Evolutionary conservation across 2,888 invertebrate species (phyloP).

Genomic region (Drosophila longiperda): DNA sequence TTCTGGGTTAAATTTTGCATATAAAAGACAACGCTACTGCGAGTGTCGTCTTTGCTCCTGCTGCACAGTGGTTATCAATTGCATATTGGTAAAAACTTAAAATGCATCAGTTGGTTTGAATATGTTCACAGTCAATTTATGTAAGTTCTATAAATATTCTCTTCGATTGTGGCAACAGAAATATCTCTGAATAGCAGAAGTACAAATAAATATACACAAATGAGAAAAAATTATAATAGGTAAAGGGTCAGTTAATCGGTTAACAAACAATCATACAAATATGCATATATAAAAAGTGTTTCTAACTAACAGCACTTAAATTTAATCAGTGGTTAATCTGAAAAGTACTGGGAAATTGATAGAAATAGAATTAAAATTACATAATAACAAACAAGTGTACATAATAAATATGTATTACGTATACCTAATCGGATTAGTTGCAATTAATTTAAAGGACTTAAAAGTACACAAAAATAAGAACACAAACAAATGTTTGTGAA

Average conservation of each 20-base stretch:
- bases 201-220: neutral
- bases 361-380: neutral
- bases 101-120: neutral
- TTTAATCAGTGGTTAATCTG: neutral
- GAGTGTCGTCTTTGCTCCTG: constrained; percentile 34
- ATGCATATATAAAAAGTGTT: neutral
- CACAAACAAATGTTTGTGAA: neutral
- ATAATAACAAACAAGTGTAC: neutral
- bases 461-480: neutral
- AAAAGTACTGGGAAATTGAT: neutral
- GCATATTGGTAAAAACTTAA: neutral
- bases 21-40: constrained; percentile 59
- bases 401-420: neutral
- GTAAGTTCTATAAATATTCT: neutral
- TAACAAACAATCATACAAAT: neutral
- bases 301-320: neutral
- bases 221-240: too few relatives aligned
- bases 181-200: neutral
- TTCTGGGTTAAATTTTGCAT: constrained; percentile 80
- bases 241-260: neutral
- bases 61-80: constrained; percentile 60
- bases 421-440: neutral
- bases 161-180: neutral
- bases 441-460: neutral
- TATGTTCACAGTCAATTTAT: neutral